phyloP scores from a whole-genome alignment of 2,797 vertebrate species.

The Tapera naevia region DNA sequence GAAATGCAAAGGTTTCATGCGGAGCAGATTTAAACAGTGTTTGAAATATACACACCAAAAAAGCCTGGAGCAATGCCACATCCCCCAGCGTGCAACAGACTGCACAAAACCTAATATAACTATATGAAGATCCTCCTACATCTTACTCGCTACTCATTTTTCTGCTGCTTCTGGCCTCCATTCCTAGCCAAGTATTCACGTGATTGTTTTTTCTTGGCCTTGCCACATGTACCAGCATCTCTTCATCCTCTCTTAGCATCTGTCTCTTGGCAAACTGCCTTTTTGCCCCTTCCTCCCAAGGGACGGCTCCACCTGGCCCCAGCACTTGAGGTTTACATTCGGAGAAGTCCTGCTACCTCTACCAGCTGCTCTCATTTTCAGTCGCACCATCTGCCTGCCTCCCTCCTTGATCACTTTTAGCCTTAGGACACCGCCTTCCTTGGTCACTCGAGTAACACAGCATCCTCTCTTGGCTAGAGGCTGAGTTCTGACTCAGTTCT shows the following conservation, averaged over 20 bases:
- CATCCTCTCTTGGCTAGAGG: conserved; percentile 36
- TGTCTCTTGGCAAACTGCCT: neutral
- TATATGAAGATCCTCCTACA: conserved; percentile 14
- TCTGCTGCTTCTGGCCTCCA: neutral
- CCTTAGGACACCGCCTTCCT: neutral
- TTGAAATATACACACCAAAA: neutral
- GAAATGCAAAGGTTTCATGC: neutral
- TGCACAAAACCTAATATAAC: conserved; percentile 1
- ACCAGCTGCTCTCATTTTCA: conserved; percentile 16
- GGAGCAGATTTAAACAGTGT: neutral
- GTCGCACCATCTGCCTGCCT: conserved; percentile 41
- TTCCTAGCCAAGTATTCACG: neutral
- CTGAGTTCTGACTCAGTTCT: conserved; percentile 37
- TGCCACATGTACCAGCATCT: neutral
- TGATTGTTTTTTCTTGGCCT: conserved; percentile 13
- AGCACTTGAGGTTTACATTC: neutral
- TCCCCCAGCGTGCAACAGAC: neutral
- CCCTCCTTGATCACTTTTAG: neutral
- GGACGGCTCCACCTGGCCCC: neutral
- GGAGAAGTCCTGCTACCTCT: neutral
- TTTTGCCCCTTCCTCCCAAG: neutral
- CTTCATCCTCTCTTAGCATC: neutral
- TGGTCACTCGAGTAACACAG: neutral
- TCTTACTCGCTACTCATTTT: conserved; percentile 3
- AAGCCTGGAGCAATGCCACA: conserved; percentile 9